Base-by-base conservation (phyloP, 2,888 invertebrate genomes). In the Acronicta aceris region DNA sequence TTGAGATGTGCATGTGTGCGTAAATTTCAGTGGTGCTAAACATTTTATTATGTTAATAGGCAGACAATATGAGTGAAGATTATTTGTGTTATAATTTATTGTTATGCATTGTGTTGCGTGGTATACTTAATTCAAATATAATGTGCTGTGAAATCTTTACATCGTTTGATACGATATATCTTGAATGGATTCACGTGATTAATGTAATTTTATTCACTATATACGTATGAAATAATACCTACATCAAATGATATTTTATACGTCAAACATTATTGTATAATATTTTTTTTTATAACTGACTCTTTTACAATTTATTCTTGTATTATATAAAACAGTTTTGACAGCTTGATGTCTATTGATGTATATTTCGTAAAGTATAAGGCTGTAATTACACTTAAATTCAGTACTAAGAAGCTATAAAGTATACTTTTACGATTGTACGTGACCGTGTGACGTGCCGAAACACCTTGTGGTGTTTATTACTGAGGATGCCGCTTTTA, bases 31-130 rank as follows among this genome's bases (percentile, higher is more conserved):
- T 68, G 82, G 83, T 79, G 73, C 74, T 82, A 87, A 89, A 89
- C 85, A 88, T 85, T 89, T 87, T 85, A 83, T 81, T 80, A 84
- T 82, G 82, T 74, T 82, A 85, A 83, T 84, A 81, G 74, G 72
- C 77, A 74, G 75, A 81, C 79, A 76, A 74, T 77, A 73, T 79
- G 71, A 73, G 66, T 71, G 66, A 71, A 65, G 74, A 71, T 77
- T 78, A 74, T 76, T 76, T 71, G 64, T 70, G 60, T 73, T 81
- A 57, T 67, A 64, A 77, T 79, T 78, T 79, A 78, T 79, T 67
- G 71, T 69, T 71, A 69, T 69, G 56, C 59, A 64, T 65, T 71
- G 42, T 59, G 61, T 66, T 55, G 57, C 55, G 50, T 54, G 61
- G 65, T 68, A 43, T 71, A 62, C 52, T 74, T 61, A 61, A 74